These are phyloP conservation scores for Poecilia latipinna DNA, from an alignment of 2,113 vertebrate genomes.

Conservation along the genomic window DNA sequence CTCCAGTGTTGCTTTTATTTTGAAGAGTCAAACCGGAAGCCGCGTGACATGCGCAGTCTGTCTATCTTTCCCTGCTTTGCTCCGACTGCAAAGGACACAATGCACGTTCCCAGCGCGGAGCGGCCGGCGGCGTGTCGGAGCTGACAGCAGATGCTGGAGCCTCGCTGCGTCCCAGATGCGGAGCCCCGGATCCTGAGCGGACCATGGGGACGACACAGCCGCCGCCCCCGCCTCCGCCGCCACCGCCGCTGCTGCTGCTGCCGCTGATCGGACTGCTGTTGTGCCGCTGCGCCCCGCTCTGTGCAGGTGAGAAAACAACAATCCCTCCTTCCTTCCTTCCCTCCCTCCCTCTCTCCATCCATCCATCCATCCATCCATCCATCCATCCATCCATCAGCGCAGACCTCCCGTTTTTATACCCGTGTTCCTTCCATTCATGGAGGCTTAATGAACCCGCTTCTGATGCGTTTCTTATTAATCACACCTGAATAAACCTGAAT, in stretches of 20 bases:
- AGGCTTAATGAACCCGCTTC: background rate
- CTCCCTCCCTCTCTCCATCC: background rate
- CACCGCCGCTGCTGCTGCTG: constrained; percentile 49
- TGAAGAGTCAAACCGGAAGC: constrained; percentile 20
- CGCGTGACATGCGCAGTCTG: rapidly evolving
- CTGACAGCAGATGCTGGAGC: constrained; percentile 33
- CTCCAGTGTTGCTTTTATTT: constrained; percentile 27
- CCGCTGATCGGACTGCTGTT: constrained; percentile 60
- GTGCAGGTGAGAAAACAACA: constrained; percentile 70
- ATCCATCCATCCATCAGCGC: background rate
- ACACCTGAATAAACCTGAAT: constrained; percentile 17
- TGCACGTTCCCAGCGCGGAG: constrained; percentile 2
- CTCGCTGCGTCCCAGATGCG: constrained; percentile 28
- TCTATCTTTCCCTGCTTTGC: constrained; percentile 30
- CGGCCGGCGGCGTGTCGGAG: background rate
- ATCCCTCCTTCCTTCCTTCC: background rate
- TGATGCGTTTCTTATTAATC: background rate
- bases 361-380: too few relatives aligned
- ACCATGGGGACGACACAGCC: constrained; percentile 52
- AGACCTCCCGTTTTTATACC: background rate
- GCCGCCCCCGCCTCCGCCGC: constrained; percentile 50
- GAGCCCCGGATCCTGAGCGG: constrained; percentile 26
- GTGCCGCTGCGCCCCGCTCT: constrained; percentile 50
- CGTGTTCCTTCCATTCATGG: background rate
- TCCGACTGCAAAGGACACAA: constrained; percentile 44